phyloP scores from a whole-genome alignment of 2,113 vertebrate genomes.

The Crocuta crocuta region DNA sequence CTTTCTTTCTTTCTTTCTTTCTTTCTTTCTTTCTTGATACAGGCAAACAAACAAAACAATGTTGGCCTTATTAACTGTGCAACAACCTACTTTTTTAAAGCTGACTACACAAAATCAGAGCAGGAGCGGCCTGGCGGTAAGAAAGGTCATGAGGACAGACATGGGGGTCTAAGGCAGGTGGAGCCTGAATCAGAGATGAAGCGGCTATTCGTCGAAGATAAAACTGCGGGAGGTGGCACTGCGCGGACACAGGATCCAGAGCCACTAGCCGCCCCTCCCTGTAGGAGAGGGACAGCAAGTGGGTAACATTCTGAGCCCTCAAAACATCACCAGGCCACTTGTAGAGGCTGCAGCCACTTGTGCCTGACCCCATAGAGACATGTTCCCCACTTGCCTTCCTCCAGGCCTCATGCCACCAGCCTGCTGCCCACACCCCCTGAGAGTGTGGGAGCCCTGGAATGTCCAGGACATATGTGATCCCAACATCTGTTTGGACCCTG shows the following conservation, averaged over 20 bases:
- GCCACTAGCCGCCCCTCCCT: not conserved
- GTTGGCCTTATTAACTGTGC: not conserved
- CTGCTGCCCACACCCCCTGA: not conserved
- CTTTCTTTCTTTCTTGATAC: not conserved
- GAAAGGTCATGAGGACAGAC: not conserved
- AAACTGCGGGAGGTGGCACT: fast-evolving
- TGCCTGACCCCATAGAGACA: not conserved
- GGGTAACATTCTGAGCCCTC: too few species aligned
- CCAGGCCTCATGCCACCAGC: not conserved
- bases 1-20: too few species aligned
- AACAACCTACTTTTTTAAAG: not conserved
- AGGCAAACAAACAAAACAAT: not conserved
- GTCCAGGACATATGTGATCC: not conserved
- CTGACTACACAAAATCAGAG: not conserved
- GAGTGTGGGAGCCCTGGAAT: not conserved
- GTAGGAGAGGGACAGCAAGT: not conserved
- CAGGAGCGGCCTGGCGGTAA: not conserved
- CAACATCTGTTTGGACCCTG: not conserved
- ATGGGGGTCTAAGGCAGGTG: not conserved
- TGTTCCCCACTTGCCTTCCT: not conserved
- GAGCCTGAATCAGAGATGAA: not conserved
- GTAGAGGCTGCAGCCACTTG: not conserved
- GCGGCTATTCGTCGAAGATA: not conserved
- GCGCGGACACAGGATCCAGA: not conserved
- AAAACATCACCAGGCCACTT: not conserved